A percentile compares a stretch with the other conserved stretches of the same genome.
These are phyloP conservation scores for Thymallus thymallus DNA, from an alignment of 2,113 vertebrate species.

Conservation along the genomic window DNA sequence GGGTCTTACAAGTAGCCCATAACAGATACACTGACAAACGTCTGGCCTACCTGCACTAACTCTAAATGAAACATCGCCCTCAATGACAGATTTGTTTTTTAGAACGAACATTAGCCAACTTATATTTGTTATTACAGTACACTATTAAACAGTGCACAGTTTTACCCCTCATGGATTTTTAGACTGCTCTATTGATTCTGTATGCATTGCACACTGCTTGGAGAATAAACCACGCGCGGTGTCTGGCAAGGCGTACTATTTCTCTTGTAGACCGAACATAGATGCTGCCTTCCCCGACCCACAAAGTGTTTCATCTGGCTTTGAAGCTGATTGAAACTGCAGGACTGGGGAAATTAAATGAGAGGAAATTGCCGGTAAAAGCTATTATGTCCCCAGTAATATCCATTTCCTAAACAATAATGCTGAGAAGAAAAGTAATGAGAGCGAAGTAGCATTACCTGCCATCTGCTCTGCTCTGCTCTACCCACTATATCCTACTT, in stretches of 20 bases:
- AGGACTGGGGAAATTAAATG: conserved; percentile 55
- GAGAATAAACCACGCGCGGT: conserved; percentile 26
- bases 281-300: conserved; percentile 22
- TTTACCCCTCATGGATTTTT: conserved; percentile 53
- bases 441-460: conserved; percentile 56
- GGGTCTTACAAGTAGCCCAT: not conserved
- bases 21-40: conserved; percentile 5
- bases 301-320: conserved; percentile 51
- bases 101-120: conserved; percentile 11
- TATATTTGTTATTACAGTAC: conserved; percentile 27
- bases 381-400: conserved; percentile 60
- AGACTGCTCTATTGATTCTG: conserved; percentile 47
- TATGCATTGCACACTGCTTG: conserved; percentile 35
- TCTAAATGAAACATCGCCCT: conserved; percentile 15
- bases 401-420: conserved; percentile 67
- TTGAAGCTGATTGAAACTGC: conserved; percentile 45
- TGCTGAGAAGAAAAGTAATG: conserved; percentile 54
- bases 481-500: not conserved
- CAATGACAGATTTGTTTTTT: not conserved
- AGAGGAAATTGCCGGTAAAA: conserved; percentile 58
- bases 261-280: conserved; percentile 9
- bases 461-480: conserved; percentile 52
- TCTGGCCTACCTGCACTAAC: not conserved
- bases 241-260: conserved; percentile 24
- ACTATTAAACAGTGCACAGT: conserved; percentile 28